These are phyloP conservation scores for Carduelis carduelis DNA, from an alignment of 2,797 vertebrate species.

Conservation along the genomic window DNA sequence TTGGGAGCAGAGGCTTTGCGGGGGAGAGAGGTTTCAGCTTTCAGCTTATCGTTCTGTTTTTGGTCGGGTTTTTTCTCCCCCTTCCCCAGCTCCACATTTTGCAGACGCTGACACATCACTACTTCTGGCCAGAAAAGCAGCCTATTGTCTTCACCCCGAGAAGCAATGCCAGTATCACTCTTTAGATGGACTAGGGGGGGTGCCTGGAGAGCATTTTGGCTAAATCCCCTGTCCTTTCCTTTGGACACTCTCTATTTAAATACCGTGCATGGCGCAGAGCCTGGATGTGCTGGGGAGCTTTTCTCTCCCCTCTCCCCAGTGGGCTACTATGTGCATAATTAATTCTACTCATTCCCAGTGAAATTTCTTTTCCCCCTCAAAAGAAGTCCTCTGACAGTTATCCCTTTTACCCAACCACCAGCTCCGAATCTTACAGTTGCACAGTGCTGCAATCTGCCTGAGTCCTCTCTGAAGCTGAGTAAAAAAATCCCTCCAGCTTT, in stretches of 20 bases:
- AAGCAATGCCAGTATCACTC: slow-evolving; percentile 51
- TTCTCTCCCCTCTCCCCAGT: background rate
- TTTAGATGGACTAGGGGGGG: slow-evolving; percentile 40
- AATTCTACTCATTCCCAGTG: slow-evolving; percentile 16
- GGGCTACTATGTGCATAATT: slow-evolving; percentile 9
- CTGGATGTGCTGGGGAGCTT: slow-evolving; percentile 1
- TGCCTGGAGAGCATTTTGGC: slow-evolving; percentile 56
- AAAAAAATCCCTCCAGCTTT: background rate
- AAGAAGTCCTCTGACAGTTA: background rate
- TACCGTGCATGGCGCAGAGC: background rate
- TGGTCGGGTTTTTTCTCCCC: background rate
- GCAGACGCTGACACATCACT: slow-evolving; percentile 66
- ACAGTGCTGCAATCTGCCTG: background rate
- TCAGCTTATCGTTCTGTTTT: background rate
- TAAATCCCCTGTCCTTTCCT: slow-evolving; percentile 14
- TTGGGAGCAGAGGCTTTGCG: background rate
- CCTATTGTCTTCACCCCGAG: slow-evolving; percentile 44
- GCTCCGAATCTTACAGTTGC: background rate
- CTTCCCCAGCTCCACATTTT: slow-evolving; percentile 12
- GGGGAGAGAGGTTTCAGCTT: slow-evolving; percentile 4
- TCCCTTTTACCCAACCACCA: background rate
- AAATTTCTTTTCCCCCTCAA: background rate
- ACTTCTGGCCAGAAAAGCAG: slow-evolving; percentile 62
- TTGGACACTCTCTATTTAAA: slow-evolving; percentile 37
- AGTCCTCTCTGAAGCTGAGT: background rate